Evolutionary conservation across 2,888 invertebrate species (phyloP).

Genomic region (Epinotia brunnichana): DNA sequence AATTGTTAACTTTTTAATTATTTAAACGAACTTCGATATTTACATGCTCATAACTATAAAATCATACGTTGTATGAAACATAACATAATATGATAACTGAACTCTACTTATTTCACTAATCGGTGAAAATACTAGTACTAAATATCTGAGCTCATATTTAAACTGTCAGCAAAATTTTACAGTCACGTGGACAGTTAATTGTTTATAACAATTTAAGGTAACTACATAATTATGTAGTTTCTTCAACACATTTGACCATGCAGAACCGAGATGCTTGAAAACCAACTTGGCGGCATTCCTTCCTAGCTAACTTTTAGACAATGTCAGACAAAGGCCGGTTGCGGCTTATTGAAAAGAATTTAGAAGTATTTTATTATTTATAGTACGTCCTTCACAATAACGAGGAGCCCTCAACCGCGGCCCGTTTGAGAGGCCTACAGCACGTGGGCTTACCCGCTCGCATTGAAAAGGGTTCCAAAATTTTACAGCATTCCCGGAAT

Average conservation of each 20-base stretch:
- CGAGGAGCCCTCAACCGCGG: constrained; percentile 58
- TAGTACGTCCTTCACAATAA: constrained; percentile 68
- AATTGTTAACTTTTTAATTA: neutral
- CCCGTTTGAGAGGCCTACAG: constrained; percentile 65
- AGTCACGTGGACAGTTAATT: neutral
- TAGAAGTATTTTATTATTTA: constrained; percentile 71
- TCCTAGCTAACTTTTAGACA: constrained; percentile 62
- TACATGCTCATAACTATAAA: neutral
- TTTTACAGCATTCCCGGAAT: constrained; percentile 64
- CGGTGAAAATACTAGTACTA: neutral
- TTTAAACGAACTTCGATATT: neutral
- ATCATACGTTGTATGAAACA: neutral
- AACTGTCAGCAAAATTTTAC: neutral
- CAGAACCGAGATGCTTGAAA: neutral
- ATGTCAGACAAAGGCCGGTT: constrained; percentile 57
- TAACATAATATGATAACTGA: neutral
- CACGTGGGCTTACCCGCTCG: constrained; percentile 70
- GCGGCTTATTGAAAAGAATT: constrained; percentile 57
- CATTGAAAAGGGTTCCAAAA: constrained; percentile 67
- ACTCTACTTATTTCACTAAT: neutral
- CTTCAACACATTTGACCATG: neutral
- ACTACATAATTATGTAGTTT: neutral
- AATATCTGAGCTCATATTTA: too few species aligned
- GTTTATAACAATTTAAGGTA: neutral
- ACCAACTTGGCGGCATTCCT: constrained; percentile 29